These are phyloP conservation scores for Medauroidea extradentata DNA, from an alignment of 1,140 invertebrate species.

Conservation along the genomic window DNA sequence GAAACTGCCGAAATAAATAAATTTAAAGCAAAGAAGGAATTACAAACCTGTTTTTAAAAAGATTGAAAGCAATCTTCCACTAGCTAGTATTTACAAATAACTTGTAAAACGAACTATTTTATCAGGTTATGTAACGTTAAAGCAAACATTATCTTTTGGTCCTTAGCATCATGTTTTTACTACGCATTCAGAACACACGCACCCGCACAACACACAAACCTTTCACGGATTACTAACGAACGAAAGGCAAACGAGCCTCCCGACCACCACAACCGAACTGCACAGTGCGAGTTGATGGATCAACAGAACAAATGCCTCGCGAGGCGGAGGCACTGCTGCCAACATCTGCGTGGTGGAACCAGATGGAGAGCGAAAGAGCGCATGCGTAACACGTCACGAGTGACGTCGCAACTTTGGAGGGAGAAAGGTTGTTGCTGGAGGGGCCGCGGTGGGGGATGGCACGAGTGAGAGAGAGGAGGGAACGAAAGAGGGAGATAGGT, in stretches of 20 bases:
- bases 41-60: background rate
- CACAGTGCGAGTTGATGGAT: too few species aligned
- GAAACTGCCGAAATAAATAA: background rate
- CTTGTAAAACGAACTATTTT: constrained; percentile 2
- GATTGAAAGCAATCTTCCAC: constrained; percentile 1
- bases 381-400: too few species aligned
- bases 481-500: too few species aligned
- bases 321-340: too few species aligned
- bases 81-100: background rate
- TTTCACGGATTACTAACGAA: background rate
- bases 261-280: constrained; percentile 7
- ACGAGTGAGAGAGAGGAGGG: too few species aligned
- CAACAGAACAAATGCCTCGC: too few species aligned
- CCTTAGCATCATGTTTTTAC: constrained; percentile 7
- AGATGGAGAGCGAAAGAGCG: too few species aligned
- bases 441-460: too few species aligned
- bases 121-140: background rate
- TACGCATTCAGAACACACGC: constrained; percentile 11
- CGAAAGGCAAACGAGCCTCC: background rate
- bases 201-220: background rate
- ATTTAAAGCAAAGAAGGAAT: background rate
- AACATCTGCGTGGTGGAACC: too few species aligned
- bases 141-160: constrained; percentile 11
- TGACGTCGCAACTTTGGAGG: too few species aligned
- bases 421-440: too few species aligned